These are phyloP conservation scores for Omphaloscelis lunosa DNA, from an alignment of 2,888 invertebrate genomes.

Conservation along the genomic window DNA sequence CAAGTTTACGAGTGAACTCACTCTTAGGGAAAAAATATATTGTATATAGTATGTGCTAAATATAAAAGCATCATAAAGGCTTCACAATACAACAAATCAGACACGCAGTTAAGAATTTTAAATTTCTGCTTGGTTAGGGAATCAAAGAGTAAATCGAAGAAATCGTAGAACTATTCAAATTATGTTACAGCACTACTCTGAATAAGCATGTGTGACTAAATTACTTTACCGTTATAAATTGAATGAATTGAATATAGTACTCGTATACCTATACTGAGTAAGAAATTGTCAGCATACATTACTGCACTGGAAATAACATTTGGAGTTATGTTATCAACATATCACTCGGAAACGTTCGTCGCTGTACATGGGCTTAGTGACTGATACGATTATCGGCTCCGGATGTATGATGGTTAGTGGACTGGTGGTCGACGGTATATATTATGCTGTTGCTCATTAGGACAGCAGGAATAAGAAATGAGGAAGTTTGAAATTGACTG, in stretches of 20 bases:
- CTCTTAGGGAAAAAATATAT: not conserved
- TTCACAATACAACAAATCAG: not conserved
- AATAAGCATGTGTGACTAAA: not conserved
- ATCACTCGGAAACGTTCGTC: constrained; percentile 29
- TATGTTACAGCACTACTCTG: not conserved
- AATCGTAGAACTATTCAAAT: not conserved
- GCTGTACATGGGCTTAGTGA: constrained; percentile 37
- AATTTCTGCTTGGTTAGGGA: not conserved
- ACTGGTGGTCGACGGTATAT: not conserved
- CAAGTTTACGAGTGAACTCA: not conserved
- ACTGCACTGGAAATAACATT: constrained; percentile 8
- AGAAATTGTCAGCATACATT: constrained; percentile 3
- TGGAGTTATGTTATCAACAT: constrained; percentile 27
- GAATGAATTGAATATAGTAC: not conserved
- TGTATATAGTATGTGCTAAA: too few species aligned
- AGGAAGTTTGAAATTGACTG: not conserved
- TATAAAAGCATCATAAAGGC: not conserved
- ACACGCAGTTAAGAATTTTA: not conserved
- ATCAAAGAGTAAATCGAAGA: not conserved
- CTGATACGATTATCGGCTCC: constrained; percentile 42
- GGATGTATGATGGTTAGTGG: constrained; percentile 4
- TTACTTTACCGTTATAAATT: not conserved
- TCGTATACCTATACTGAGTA: not conserved
- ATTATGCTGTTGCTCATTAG: not conserved
- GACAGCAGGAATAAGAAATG: not conserved